Evolutionary conservation across 2,797 vertebrate species (phyloP).

Genomic region (Acridotheres tristis): DNA sequence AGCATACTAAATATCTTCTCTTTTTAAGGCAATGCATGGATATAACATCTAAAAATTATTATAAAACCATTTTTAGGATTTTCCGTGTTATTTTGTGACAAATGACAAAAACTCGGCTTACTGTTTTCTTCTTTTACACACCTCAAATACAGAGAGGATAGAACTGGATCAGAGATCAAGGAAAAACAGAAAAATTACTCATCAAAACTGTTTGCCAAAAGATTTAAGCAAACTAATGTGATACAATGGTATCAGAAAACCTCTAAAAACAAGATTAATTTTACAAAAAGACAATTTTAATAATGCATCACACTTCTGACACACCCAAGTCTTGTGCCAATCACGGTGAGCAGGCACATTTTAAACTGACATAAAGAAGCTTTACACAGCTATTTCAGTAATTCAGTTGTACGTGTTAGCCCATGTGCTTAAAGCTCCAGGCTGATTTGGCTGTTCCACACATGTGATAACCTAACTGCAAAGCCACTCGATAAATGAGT

Average conservation of each 20-base stretch:
- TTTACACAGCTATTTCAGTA: neutral
- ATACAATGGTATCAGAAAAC: neutral
- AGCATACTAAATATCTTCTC: neutral
- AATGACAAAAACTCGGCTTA: neutral
- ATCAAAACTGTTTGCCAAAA: neutral
- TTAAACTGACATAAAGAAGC: neutral
- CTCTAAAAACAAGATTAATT: neutral
- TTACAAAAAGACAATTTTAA: neutral
- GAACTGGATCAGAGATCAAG: neutral
- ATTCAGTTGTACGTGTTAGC: neutral
- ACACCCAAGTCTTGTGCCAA: neutral
- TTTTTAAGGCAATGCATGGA: neutral
- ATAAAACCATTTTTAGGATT: neutral
- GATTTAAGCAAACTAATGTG: neutral
- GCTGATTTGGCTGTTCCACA: neutral
- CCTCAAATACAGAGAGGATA: neutral
- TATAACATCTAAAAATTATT: neutral
- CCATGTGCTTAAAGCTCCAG: neutral
- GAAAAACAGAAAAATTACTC: neutral
- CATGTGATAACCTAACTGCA: neutral
- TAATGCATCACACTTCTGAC: neutral
- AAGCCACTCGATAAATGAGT: constrained; percentile 33
- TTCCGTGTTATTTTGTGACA: neutral
- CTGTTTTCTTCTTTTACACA: neutral
- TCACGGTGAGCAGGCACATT: neutral